A percentile compares a stretch with the other conserved stretches of the same genome.
Conservation (phyloP, 2,888 invertebrate genomes). For the Acheta domesticus region DNA sequence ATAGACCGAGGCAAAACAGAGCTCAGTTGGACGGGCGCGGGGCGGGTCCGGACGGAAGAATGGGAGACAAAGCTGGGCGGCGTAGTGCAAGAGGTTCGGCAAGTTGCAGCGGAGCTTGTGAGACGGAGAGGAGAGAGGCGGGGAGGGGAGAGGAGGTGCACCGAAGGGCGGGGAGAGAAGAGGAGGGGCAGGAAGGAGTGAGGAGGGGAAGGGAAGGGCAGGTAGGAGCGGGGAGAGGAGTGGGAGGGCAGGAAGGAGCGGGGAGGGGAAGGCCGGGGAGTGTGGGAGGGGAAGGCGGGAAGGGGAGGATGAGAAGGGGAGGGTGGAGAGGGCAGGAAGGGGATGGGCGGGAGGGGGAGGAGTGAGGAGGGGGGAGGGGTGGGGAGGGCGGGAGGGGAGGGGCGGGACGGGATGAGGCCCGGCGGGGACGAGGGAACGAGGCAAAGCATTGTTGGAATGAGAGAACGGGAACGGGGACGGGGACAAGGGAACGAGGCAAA, state of each 20-base stretch:
- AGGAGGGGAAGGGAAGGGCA: background rate
- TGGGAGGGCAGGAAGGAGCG: background rate
- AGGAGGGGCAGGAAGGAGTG: too few relatives aligned
- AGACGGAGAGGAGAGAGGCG: too few relatives aligned
- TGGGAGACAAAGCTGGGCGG: too few relatives aligned
- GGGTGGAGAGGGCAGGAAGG: background rate
- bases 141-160: too few relatives aligned
- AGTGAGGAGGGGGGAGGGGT: background rate
- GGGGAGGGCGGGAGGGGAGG: background rate
- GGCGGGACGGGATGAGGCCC: background rate
- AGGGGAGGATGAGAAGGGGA: background rate
- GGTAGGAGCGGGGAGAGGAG: background rate
- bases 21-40: too few relatives aligned
- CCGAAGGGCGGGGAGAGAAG: too few relatives aligned
- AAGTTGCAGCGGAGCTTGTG: too few relatives aligned
- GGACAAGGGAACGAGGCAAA: background rate
- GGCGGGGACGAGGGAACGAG: background rate
- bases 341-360: background rate
- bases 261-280: background rate
- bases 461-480: too few relatives aligned
- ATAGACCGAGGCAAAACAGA: too few relatives aligned
- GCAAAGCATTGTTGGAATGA: background rate
- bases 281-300: background rate
- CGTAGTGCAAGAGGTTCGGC: too few relatives aligned
- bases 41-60: too few relatives aligned